phyloP scores from a whole-genome alignment of 2,797 vertebrate genomes.

The Manis crassicaudata region DNA sequence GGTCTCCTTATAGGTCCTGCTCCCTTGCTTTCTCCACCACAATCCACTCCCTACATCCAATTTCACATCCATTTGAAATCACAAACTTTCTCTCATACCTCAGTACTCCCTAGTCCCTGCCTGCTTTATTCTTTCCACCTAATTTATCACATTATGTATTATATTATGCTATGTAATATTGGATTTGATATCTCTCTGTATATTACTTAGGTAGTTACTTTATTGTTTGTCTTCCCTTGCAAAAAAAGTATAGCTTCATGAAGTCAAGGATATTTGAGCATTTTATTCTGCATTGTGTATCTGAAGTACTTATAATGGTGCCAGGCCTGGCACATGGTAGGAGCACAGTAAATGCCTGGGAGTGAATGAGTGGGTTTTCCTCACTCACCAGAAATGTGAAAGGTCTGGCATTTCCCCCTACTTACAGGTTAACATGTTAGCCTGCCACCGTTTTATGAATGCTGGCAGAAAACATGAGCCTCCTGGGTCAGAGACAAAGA shows the following conservation, averaged over 20 bases:
- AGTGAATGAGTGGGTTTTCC: not conserved
- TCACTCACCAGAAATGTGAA: not conserved
- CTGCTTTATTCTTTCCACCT: not conserved
- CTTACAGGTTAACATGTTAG: not conserved
- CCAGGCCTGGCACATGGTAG: not conserved
- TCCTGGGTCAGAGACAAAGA: not conserved
- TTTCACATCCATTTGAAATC: not conserved
- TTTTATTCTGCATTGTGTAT: not conserved
- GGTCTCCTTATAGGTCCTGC: too few species aligned
- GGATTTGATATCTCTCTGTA: not conserved
- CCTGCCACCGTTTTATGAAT: not conserved
- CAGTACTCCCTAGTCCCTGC: too few species aligned
- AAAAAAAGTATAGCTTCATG: not conserved
- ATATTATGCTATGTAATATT: not conserved
- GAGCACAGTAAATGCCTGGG: not conserved
- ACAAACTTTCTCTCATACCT: not conserved
- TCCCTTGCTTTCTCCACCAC: not conserved
- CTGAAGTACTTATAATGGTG: not conserved
- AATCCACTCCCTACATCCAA: not conserved
- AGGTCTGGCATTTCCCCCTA: not conserved
- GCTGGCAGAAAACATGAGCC: not conserved
- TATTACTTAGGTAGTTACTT: not conserved
- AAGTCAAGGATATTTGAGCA: not conserved
- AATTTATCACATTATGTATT: not conserved
- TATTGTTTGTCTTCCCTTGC: not conserved